Evolutionary conservation across 2,797 vertebrate species (phyloP), one percentile per base, ranked within the genome.

Genomic region (Chelon auratus): DNA sequence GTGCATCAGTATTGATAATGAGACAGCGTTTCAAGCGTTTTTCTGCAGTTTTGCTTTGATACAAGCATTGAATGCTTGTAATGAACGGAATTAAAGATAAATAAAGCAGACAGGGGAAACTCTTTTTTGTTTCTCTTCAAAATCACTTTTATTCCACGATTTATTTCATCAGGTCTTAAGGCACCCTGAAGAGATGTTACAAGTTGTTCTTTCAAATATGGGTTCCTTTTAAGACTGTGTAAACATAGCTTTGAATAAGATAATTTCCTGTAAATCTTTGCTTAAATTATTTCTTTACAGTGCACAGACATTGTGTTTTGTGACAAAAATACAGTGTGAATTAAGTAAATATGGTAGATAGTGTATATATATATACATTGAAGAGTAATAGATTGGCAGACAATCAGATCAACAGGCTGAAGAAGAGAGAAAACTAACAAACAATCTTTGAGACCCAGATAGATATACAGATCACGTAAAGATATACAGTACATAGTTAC

Each of bases 101-200:
- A 33, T 11, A 40, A 48, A 48, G 9, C n/a, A 9, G 45, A 48
- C 45, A 20, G 9, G 45, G 9, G 45, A 11, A 45, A 45, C 6
- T 17, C 13, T 0, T 15, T 3, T 30, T 5, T 43, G 62, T 85
- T 88, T 92, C 92, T 92, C 84, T 96, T 95, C 95, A 94, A 96
- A 96, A 95, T 94, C 93, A 94, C 94, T 92, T 96, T 96, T 95
- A 95, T 95, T 95, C 91, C 93, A 93, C 88, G 92, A 91, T 91
- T 93, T 87, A 92, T 91, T 92, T 94, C 89, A 91, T 95, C 93
- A 95, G 95, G 93, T 91, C 92, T 96, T 95, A 95, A 96, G 95
- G 95, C 95, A 95, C 95, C 93, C 92, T 88, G 89, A 92, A 88
- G 83, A 93, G 91, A 93, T 94, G 91, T 92, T 92, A 90, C 89